Evolutionary conservation across 1,140 invertebrate species (phyloP), one percentile per base, ranked within the genome.

Genomic region (Sarcophaga bullata): DNA sequence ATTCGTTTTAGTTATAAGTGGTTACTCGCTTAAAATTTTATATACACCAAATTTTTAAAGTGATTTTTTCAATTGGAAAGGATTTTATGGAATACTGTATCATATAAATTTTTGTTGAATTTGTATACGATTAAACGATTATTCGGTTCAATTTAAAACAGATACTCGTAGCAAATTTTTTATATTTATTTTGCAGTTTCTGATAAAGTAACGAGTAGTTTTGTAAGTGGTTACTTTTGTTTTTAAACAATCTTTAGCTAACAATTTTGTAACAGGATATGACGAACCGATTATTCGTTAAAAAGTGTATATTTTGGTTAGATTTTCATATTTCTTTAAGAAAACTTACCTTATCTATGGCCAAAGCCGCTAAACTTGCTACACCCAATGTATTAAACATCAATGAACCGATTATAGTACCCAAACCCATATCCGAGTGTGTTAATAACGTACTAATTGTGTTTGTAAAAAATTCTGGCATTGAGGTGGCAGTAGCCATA

Each of bases 381-480:
- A 97, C 96, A 72, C 95, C 96, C 37, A 98, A 93, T 0, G 96
- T 95, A 85, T 98, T 98, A 86, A 97, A 97, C 78, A 97, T 94
- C 0, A 96, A 95, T 0, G 95, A 96, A 0, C 97, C 96, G 0
- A 98, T 94, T 6, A 97, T 96, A 1, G 96, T 96, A 0, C 96
- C 96, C 78, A 90, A 82, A 17, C 96, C 96, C 85, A 96, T 93
- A 84, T 96, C 95, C 0, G 95, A 95, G 78, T 95, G 90, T 0
- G 95, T 94, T 0, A 96, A 90, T 83, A 95, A 94, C 0, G 96
- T 96, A 6, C 96, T 95, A 58, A 98, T 95, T 7, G 97, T 92
- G 85, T 96, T 97, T 19, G 96, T 96, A 87, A 97, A 98, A 48
- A 98, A 93, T 90, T 98, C 97, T 0, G 97, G 97, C 84, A 95